phyloP scores from a whole-genome alignment of 2,113 vertebrate genomes.

The Phylloscopus trochilus region DNA sequence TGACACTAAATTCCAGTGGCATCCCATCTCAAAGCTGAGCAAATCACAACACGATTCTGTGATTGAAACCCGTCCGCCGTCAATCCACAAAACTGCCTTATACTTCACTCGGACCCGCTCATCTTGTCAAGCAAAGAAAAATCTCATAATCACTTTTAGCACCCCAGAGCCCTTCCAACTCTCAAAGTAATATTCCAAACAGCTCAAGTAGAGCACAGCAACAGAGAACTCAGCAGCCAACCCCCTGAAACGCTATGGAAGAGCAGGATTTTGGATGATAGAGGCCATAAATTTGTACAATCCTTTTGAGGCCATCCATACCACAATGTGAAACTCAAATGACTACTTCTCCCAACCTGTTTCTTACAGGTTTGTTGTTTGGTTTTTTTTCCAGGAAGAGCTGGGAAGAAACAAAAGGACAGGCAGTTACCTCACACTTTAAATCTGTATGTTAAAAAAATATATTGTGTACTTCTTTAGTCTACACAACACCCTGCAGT shows the following conservation, averaged over 20 bases:
- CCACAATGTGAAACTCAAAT: constrained; percentile 36
- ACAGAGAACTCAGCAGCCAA: constrained; percentile 4
- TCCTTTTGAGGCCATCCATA: constrained; percentile 39
- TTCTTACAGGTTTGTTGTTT: neutral
- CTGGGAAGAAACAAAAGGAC: neutral
- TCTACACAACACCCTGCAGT: neutral
- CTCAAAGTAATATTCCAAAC: constrained; percentile 77
- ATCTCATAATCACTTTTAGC: constrained; percentile 79
- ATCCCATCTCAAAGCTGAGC: constrained; percentile 40
- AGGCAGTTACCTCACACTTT: neutral
- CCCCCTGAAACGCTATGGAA: constrained; percentile 42
- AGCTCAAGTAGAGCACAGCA: constrained; percentile 62
- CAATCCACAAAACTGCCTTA: constrained; percentile 45
- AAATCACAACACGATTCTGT: constrained; percentile 27
- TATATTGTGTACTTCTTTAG: neutral
- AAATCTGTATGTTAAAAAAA: neutral
- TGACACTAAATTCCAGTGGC: constrained; percentile 43
- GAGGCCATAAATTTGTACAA: constrained; percentile 61
- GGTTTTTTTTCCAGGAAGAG: neutral
- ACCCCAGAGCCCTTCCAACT: constrained; percentile 65
- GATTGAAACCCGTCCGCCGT: constrained; percentile 56
- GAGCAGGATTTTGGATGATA: constrained; percentile 27
- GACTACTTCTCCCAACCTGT: neutral
- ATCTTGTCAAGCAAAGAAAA: constrained; percentile 80
- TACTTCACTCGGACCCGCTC: constrained; percentile 69